These are phyloP conservation scores for Platichthys flesus DNA, from an alignment of 2,113 vertebrate genomes.

Conservation along the genomic window DNA sequence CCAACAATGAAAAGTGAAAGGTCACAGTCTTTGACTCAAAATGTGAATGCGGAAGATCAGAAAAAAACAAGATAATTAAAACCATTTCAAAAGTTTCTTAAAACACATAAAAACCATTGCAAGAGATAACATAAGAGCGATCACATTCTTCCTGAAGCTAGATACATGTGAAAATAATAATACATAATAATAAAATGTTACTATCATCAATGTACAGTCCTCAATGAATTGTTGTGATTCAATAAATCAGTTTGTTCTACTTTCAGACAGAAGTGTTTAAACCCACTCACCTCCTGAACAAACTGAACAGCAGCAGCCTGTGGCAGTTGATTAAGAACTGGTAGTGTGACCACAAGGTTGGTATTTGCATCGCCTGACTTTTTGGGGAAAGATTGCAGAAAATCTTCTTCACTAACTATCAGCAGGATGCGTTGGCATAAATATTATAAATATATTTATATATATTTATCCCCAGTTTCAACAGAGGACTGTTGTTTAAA, in stretches of 20 bases:
- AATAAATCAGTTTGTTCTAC: no score
- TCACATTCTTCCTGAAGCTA: no score
- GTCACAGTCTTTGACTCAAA: no score
- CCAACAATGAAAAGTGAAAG: not conserved
- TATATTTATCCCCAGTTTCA: not conserved
- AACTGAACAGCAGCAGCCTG: not conserved
- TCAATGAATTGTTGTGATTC: no score
- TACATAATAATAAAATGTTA: no score
- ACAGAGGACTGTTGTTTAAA: not conserved
- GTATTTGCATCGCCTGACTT: slow-evolving; percentile 2
- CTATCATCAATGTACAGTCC: no score
- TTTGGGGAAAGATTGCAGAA: slow-evolving; percentile 24
- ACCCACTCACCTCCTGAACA: not conserved
- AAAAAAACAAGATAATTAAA: not conserved
- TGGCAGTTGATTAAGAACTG: not conserved
- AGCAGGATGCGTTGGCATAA: not conserved
- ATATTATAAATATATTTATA: no score
- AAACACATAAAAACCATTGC: no score
- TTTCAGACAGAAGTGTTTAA: no score
- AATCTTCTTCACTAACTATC: slow-evolving; percentile 23
- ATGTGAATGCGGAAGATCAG: not conserved
- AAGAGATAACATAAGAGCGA: no score
- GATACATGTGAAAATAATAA: no score
- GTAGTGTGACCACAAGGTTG: not conserved
- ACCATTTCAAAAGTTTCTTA: not conserved